These are phyloP conservation scores for Crax fasciolata DNA, from an alignment of 2,797 vertebrate genomes.

Conservation along the genomic window DNA sequence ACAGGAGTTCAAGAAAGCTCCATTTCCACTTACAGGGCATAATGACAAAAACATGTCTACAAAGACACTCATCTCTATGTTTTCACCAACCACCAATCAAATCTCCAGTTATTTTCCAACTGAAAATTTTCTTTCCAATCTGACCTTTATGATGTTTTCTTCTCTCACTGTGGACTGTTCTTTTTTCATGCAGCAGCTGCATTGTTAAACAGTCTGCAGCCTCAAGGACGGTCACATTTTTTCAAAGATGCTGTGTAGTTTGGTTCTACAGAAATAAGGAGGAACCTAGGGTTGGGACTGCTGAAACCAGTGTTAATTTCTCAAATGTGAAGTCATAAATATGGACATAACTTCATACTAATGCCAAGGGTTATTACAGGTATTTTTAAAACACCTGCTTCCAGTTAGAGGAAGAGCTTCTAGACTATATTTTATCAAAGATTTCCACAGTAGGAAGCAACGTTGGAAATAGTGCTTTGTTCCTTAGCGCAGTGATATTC, in stretches of 20 bases:
- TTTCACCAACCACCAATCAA: background rate
- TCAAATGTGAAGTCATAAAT: background rate
- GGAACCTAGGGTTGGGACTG: background rate
- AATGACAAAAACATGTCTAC: background rate
- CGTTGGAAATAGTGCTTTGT: background rate
- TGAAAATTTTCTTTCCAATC: background rate
- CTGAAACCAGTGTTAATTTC: background rate
- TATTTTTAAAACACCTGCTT: constrained; percentile 8
- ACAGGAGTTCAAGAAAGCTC: background rate
- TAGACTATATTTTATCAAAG: background rate
- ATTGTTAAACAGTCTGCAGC: background rate
- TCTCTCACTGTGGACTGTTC: background rate
- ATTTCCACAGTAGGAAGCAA: background rate
- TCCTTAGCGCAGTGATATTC: background rate
- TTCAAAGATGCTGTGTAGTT: background rate
- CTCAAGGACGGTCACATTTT: background rate
- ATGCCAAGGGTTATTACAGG: background rate
- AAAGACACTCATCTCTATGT: background rate
- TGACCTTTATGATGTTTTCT: background rate
- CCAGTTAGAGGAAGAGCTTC: background rate
- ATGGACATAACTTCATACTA: background rate
- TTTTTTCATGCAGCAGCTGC: background rate
- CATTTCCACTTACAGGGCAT: background rate
- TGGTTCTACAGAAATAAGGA: background rate
- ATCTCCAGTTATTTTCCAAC: background rate